Percentiles rank a stretch among this genome's conserved stretches.
Conservation (phyloP, 2,113 vertebrate species). For the Erythrolamprus reginae region DNA sequence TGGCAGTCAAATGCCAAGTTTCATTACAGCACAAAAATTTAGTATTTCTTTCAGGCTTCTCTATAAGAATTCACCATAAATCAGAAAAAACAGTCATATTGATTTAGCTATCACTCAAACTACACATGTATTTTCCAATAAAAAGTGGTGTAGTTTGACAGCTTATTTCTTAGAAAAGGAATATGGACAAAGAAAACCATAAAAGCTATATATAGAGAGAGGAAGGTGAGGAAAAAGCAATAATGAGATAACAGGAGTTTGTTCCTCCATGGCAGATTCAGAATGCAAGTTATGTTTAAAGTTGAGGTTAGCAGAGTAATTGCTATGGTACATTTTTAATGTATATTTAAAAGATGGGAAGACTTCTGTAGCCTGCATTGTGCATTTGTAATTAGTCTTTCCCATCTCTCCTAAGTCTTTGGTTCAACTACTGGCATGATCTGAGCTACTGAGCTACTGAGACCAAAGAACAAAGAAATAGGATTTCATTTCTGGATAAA, state of each 20-base stretch:
- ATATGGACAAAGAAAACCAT: neutral
- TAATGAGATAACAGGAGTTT: neutral
- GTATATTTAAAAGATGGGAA: neutral
- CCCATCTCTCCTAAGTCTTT: neutral
- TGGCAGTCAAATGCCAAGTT: slow-evolving; percentile 57
- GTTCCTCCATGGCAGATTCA: neutral
- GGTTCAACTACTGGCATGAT: neutral
- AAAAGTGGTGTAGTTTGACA: neutral
- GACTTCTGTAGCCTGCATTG: neutral
- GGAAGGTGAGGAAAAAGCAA: neutral
- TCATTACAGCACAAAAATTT: slow-evolving; percentile 54
- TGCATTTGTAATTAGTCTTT: too few species aligned
- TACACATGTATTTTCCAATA: slow-evolving; percentile 20
- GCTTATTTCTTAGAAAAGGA: slow-evolving; percentile 7
- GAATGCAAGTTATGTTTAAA: neutral
- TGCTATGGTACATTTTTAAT: neutral
- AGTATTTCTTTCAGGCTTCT: slow-evolving; percentile 41
- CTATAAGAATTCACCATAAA: slow-evolving; percentile 39
- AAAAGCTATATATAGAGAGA: neutral
- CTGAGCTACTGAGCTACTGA: neutral
- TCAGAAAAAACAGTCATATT: slow-evolving; percentile 32
- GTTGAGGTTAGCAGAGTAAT: neutral
- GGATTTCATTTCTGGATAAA: neutral
- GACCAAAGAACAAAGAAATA: neutral
- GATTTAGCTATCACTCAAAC: slow-evolving; percentile 20